These are phyloP conservation scores for Speoplatyrhinus poulsoni DNA, from an alignment of 2,113 vertebrate species.

Conservation along the genomic window DNA sequence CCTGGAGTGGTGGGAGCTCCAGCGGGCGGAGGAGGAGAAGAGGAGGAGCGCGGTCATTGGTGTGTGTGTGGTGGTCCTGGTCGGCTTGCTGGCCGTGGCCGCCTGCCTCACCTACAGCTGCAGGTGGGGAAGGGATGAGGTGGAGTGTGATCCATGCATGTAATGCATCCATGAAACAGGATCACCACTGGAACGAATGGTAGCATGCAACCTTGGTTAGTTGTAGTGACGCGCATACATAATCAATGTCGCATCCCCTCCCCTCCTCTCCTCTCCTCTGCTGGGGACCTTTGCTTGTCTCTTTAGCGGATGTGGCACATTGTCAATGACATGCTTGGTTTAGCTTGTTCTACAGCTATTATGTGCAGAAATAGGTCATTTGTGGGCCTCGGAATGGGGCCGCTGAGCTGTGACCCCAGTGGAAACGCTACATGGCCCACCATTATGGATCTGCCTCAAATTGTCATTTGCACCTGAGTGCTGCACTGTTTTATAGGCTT, in stretches of 20 bases:
- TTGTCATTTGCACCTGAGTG: slow-evolving; percentile 78
- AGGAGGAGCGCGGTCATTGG: slow-evolving; percentile 71
- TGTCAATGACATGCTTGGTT: slow-evolving; percentile 84
- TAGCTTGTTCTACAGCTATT: slow-evolving; percentile 77
- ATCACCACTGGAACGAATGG: slow-evolving; percentile 54
- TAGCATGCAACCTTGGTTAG: slow-evolving; percentile 37
- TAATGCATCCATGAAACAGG: slow-evolving; percentile 24
- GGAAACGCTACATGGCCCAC: slow-evolving; percentile 67
- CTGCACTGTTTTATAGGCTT: slow-evolving; percentile 25
- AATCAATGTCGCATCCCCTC: slow-evolving; percentile 13
- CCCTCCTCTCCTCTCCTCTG: slow-evolving; percentile 10
- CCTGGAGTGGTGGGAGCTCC: slow-evolving; percentile 88
- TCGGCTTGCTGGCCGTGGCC: slow-evolving; percentile 77
- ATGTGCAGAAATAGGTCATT: slow-evolving; percentile 78
- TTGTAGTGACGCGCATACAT: slow-evolving; percentile 24
- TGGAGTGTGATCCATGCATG: slow-evolving; percentile 47
- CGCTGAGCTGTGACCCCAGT: slow-evolving; percentile 74
- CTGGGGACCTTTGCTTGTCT: slow-evolving; percentile 15
- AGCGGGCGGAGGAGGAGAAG: slow-evolving; percentile 71
- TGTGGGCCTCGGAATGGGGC: slow-evolving; percentile 77
- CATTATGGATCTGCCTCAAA: slow-evolving; percentile 68
- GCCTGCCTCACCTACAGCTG: slow-evolving; percentile 74
- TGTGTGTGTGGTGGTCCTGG: slow-evolving; percentile 54
- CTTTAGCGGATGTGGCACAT: slow-evolving; percentile 66
- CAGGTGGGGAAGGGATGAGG: slow-evolving; percentile 41